Evolutionary conservation across 2,797 vertebrate species (phyloP), one percentile per base, ranked within the genome.

Genomic region (Phoxinus dragarum): DNA sequence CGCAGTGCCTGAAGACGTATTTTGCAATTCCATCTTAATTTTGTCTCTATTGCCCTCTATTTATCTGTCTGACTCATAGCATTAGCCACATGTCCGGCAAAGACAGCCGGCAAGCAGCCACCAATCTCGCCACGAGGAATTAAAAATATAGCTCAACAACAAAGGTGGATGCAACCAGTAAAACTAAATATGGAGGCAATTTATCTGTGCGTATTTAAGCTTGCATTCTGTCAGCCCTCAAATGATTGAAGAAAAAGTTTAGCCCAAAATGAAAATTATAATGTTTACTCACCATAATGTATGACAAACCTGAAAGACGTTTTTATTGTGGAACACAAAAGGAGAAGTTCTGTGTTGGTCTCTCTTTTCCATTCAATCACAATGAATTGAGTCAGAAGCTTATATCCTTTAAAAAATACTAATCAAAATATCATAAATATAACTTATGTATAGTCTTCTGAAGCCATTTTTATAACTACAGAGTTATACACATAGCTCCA

Each of bases 1-100:
- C 66, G 49, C 73, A 36, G 38, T 17, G 64, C 64, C 64, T 16
- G 21, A 78, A 66, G 83, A 84, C 1, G 8, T 71, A 61, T 84
- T 78, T 76, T 78, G 47, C 74, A 78, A 79, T 78, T 84, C 38
- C 19, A 71, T 84, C 42, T 71, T 44, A 71, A 84, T 79, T 68
- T 78, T 27, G 64, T 79, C 38, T 79, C 75, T 34, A 23, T 77
- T 84, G 75, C 49, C 66, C 64, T 84, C 73, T 59, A 44, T 49
- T 84, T 78, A 78, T 71, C 74, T 47, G 42, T 52, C 27, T 83
- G 81, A 83, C 72, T 83, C 81, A 83, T 67, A 67, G 72, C 72
- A 83, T 83, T 75, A 52, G 72, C 19, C 34, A 52, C 80, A 61
- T 67, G 81, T 76, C 72, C 44, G 5, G 64, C 49, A 42, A 75